Evolutionary conservation across 1,140 invertebrate genomes (phyloP), one percentile per base, ranked within the genome.

Genomic region (Chlorops oryzae): DNA sequence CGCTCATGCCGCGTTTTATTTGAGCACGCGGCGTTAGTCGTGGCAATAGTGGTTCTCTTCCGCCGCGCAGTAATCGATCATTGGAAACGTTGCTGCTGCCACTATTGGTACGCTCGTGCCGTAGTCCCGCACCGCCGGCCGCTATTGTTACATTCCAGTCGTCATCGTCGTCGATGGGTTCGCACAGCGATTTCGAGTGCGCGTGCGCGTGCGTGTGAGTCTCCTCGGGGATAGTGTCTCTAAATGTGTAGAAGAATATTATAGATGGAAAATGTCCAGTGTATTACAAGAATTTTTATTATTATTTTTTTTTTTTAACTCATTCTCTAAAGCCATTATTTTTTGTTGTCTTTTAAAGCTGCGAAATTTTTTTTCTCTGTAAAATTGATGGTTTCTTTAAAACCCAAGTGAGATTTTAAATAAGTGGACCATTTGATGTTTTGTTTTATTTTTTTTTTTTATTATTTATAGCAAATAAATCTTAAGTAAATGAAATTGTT

Each of bases 201-300:
- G 57, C 61, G 35, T 70, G 66, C 39, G 59, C 63, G 40, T 70
- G 69, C 10, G 45, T 34, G 43, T 55, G 59, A 50, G 63, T 63
- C 49, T 70, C 67, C 64, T 70, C 67, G 59, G 67, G 67, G 56
- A 70, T 70, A 65, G 64, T 70, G 62, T 70, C 64, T 59, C 67
- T 70, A 58, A 59, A 18, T 35, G 18, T 46, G n/a, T n/a, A n/a
- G n/a, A n/a, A n/a, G n/a, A n/a, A n/a, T n/a, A n/a, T n/a, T n/a
- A 15, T 18, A 40, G 12, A 40, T 12, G 18, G 3, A 15, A 4
- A n/a, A n/a, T n/a, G n/a, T n/a, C n/a, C n/a, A n/a, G n/a, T n/a
- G n/a, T n/a, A n/a, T n/a, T n/a, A n/a, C n/a, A n/a, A n/a, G n/a
- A n/a, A n/a, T n/a, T n/a, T n/a, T n/a, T n/a, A n/a, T n/a, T n/a